A percentile compares a stretch with the other conserved stretches of the same genome.
phyloP scores from a whole-genome alignment of 2,888 invertebrate species.

The Nesidiocoris tenuis region DNA sequence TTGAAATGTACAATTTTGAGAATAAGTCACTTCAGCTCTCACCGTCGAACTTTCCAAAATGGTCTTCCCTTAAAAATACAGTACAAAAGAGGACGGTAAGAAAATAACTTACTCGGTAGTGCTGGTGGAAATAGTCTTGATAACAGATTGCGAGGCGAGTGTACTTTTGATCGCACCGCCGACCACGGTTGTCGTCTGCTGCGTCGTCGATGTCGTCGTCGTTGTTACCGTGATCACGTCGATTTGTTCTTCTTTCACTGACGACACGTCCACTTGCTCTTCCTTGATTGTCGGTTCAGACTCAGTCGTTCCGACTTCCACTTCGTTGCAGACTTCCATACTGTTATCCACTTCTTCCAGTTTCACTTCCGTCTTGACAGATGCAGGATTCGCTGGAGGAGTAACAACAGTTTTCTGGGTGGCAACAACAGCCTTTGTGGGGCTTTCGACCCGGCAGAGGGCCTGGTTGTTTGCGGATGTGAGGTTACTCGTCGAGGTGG shows the following conservation, averaged over 20 bases:
- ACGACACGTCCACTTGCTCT: slow-evolving; percentile 49
- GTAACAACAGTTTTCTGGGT: background rate
- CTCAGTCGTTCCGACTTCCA: slow-evolving; percentile 51
- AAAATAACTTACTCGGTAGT: slow-evolving; percentile 35
- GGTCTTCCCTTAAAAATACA: too few species aligned
- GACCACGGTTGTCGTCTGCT: slow-evolving; percentile 55
- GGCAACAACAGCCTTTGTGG: background rate
- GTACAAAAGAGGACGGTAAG: too few species aligned
- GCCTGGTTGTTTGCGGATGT: background rate
- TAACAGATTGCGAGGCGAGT: slow-evolving; percentile 11
- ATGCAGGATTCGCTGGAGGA: background rate
- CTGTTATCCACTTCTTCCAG: slow-evolving; percentile 44
- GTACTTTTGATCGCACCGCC: slow-evolving; percentile 52
- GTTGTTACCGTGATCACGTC: slow-evolving; percentile 26
- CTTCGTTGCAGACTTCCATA: slow-evolving; percentile 50
- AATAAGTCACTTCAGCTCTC: too few species aligned
- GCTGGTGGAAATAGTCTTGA: slow-evolving; percentile 31
- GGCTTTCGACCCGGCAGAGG: slow-evolving; percentile 4
- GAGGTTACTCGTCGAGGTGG: background rate
- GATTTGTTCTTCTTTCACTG: slow-evolving; percentile 44
- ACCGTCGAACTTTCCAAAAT: too few species aligned
- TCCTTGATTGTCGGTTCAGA: slow-evolving; percentile 48
- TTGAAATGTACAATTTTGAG: background rate
- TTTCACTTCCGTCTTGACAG: slow-evolving; percentile 36
- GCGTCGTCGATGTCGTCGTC: slow-evolving; percentile 54